A percentile compares a stretch with the other conserved stretches of the same genome.
These are phyloP conservation scores for Gymnogyps californianus DNA, from an alignment of 2,113 vertebrate species.

Conservation along the genomic window DNA sequence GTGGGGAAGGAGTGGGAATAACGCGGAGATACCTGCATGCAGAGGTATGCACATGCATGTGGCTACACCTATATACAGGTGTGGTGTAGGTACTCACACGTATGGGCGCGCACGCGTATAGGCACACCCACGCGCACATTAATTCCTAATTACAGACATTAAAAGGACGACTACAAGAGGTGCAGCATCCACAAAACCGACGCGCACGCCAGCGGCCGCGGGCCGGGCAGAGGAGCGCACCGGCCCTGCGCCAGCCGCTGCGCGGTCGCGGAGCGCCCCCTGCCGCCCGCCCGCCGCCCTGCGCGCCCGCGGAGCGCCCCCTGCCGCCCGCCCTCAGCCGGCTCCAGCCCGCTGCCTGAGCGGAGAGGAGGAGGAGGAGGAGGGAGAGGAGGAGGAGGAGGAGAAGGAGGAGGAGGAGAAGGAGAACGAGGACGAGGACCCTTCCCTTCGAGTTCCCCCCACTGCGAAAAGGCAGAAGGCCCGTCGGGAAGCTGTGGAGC, in stretches of 20 bases:
- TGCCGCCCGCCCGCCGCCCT: not conserved
- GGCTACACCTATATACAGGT: not conserved
- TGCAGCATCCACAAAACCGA: too few species aligned
- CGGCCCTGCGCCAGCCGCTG: too few species aligned
- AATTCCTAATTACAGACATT: rapidly evolving
- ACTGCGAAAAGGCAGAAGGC: rapidly evolving
- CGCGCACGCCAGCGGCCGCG: too few species aligned
- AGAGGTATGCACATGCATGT: rapidly evolving
- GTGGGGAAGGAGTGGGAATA: rapidly evolving
- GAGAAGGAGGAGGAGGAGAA: too few species aligned
- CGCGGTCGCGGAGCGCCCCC: not conserved
- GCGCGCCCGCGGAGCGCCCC: not conserved
- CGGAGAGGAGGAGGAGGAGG: too few species aligned
- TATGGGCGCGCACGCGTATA: rapidly evolving
- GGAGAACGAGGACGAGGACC: too few species aligned
- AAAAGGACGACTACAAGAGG: rapidly evolving
- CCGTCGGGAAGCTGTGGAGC: too few species aligned
- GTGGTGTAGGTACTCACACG: rapidly evolving
- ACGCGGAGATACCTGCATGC: rapidly evolving
- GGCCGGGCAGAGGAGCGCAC: too few species aligned
- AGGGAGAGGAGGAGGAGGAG: not conserved
- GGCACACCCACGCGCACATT: rapidly evolving
- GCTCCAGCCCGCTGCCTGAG: too few species aligned
- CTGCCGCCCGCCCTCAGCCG: not conserved
- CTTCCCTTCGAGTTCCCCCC: not conserved